A percentile compares a stretch with the other conserved stretches of the same genome.
Conservation (phyloP, 2,888 invertebrate genomes). For the Hypena proboscidalis region DNA sequence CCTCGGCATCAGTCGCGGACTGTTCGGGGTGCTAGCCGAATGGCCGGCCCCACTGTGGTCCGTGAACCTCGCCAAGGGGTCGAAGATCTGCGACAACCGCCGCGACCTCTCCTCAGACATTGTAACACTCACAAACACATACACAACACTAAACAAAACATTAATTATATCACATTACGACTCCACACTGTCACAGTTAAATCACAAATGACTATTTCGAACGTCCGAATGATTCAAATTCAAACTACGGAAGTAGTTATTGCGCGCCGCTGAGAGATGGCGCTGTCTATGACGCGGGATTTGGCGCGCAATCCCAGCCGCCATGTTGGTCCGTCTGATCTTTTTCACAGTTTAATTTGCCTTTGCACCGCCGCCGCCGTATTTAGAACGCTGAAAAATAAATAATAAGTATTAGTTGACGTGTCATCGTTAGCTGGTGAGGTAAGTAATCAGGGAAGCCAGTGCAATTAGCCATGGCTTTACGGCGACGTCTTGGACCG, state of each 20-base stretch:
- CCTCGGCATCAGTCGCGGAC: constrained; percentile 89
- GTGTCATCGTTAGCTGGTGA: constrained; percentile 49
- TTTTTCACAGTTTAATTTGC: constrained; percentile 74
- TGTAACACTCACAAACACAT: constrained; percentile 66
- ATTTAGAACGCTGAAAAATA: constrained; percentile 78
- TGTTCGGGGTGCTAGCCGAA: constrained; percentile 88
- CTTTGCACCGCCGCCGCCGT: constrained; percentile 55
- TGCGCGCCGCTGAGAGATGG: constrained; percentile 64
- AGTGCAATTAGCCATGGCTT: constrained; percentile 63
- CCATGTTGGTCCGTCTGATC: constrained; percentile 72
- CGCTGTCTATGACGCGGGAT: constrained; percentile 61
- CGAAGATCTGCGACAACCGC: constrained; percentile 93
- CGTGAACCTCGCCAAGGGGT: constrained; percentile 91
- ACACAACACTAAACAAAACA: constrained; percentile 60
- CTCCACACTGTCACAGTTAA: constrained; percentile 66
- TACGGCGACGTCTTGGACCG: constrained; percentile 52
- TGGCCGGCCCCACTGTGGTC: constrained; percentile 86
- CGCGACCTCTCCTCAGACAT: constrained; percentile 89
- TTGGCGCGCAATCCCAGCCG: constrained; percentile 72
- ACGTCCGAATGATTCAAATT: constrained; percentile 70
- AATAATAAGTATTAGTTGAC: constrained; percentile 66
- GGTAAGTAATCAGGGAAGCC: constrained; percentile 67
- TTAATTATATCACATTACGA: constrained; percentile 68
- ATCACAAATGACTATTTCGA: constrained; percentile 75
- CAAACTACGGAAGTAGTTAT: constrained; percentile 65